Conservation (phyloP, 2,797 vertebrate species). For the Fratercula arctica region DNA sequence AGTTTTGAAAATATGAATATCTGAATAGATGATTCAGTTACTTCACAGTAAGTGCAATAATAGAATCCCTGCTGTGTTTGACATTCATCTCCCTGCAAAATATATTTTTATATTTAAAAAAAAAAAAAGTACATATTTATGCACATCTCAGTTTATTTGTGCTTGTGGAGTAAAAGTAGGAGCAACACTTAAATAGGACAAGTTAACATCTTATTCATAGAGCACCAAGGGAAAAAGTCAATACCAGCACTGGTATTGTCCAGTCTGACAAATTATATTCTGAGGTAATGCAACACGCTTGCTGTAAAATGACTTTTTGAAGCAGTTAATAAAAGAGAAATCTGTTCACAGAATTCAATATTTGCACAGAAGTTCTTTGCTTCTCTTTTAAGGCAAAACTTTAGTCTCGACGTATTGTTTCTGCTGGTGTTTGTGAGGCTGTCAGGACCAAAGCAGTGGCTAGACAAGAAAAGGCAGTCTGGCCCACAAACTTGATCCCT, state of each 20-base stretch:
- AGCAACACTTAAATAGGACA: background rate
- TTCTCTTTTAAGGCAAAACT: background rate
- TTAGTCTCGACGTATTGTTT: background rate
- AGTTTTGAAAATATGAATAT: background rate
- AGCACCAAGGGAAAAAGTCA: background rate
- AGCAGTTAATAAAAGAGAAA: conserved; percentile 51
- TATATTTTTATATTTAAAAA: background rate
- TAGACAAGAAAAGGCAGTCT: background rate
- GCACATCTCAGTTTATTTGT: background rate
- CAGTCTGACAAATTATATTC: conserved; percentile 45
- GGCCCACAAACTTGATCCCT: background rate
- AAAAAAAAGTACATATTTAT: background rate
- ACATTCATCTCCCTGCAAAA: background rate
- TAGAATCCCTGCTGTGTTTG: background rate
- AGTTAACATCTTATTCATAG: background rate
- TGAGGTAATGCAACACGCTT: conserved; percentile 3
- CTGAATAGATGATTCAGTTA: background rate
- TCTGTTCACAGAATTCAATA: conserved; percentile 43
- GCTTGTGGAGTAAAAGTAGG: background rate
- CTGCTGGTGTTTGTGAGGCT: background rate
- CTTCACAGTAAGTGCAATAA: background rate
- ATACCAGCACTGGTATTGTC: background rate
- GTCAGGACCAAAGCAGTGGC: background rate
- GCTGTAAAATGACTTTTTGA: conserved; percentile 56
- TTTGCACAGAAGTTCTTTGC: background rate